Percentiles rank a stretch among this genome's conserved stretches.
phyloP scores from a whole-genome alignment of 2,113 vertebrate species.

The Gnathonemus echidnorhynchus region DNA sequence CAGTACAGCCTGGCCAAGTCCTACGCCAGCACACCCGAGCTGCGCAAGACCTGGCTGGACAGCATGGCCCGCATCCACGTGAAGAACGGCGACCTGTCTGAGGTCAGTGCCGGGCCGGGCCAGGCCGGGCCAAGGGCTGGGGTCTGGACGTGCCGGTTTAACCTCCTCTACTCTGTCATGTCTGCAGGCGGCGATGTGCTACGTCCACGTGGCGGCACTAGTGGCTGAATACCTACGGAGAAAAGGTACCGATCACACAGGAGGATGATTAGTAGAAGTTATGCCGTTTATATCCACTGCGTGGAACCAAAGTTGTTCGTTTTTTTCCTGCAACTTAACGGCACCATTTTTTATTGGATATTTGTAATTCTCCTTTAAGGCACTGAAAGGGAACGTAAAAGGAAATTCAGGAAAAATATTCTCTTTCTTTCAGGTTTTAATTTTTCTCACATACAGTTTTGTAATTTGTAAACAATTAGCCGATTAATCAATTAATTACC shows the following conservation, averaged over 20 bases:
- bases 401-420: background rate
- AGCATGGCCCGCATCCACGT: constrained; percentile 98
- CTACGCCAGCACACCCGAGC: constrained; percentile 91
- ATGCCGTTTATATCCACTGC: background rate
- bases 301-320: background rate
- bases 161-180: background rate
- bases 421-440: background rate
- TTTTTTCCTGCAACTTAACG: background rate
- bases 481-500: background rate
- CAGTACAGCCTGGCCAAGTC: constrained; percentile 98
- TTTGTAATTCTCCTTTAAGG: background rate
- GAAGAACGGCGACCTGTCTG: constrained; percentile 93
- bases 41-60: constrained; percentile 95
- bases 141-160: background rate
- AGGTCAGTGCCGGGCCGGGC: constrained; percentile 54
- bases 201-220: constrained; percentile 85
- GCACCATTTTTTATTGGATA: background rate
- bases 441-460: background rate
- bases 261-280: background rate
- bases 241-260: constrained; percentile 68
- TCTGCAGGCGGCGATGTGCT: constrained; percentile 89
- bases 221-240: constrained; percentile 89
- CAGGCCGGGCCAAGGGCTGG: too few species aligned
- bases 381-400: background rate
- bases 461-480: background rate